Base-by-base conservation (phyloP, 1,140 invertebrate species). In the Drosophila bifasciata region DNA sequence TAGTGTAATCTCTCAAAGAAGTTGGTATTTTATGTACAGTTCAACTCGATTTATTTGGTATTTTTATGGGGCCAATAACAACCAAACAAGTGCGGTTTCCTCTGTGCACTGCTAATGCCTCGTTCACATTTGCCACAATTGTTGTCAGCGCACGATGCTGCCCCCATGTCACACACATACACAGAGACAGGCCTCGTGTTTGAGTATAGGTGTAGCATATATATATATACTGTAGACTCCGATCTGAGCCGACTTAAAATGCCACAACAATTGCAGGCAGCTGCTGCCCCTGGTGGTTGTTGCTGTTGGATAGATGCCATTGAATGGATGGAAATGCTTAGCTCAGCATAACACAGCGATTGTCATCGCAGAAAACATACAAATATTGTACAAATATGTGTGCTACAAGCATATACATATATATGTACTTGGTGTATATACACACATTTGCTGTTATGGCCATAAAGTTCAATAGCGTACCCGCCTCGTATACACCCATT, bases 211-310 rank as follows among this genome's bases (percentile, higher is more conserved):
- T 28, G 25, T 28, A 28, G 25, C 8, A 28, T 28, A 28, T 28
- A 28, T 28, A 28, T 28, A 28, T 28, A 9, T 28, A 28, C 2
- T n/a, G n/a, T n/a, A n/a, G 39, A 43, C 45, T 55, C 53, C 39
- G 61, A 67, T 71, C 76, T 73, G 72, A 69, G 68, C 52, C 63
- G 77, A 80, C 80, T 85, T 85, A 80, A 84, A 85, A 84, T 69
- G 81, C 76, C 76, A 70, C 80, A 80, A 80, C 81, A 84, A 84
- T 86, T 73, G 72, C 61, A 71, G 76, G 63, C 80, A 84, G 80
- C 76, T 85, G 79, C 76, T 76, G 79, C 75, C 71, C 19, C 19
- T 3, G 19, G 19, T 68, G 55, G 66, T 36, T 0, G 0, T 7
- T 36, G 32, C 32, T 36, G 3, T 13, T 36, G 32, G 32, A 11